Conservation (phyloP, 2,888 invertebrate genomes). For the Keiferia lycopersicella region DNA sequence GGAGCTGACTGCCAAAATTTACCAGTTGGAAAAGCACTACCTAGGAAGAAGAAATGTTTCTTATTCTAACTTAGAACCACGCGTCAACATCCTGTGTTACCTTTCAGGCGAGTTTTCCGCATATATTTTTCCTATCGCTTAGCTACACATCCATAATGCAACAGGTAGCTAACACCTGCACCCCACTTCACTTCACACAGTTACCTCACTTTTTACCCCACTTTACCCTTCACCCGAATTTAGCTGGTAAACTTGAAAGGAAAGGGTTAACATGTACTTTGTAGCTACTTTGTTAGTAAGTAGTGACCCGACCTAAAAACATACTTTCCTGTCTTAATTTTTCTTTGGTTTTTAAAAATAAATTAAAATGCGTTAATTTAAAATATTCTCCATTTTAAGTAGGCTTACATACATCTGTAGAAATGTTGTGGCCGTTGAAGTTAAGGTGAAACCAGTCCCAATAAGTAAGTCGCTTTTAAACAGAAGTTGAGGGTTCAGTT, state of each 20-base stretch:
- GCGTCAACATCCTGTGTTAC: background rate
- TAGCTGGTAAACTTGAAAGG: conserved; percentile 4
- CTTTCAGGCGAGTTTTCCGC: conserved; percentile 7
- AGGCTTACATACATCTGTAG: too few species aligned
- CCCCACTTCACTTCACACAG: conserved; percentile 14
- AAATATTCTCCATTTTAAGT: too few species aligned
- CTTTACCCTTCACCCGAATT: conserved; percentile 20
- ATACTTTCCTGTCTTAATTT: background rate
- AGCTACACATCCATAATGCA: conserved; percentile 22
- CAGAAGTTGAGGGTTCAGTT: too few species aligned
- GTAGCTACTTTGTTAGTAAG: background rate
- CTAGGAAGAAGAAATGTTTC: too few species aligned
- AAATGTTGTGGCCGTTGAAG: too few species aligned
- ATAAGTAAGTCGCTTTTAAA: too few species aligned
- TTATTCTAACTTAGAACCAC: too few species aligned
- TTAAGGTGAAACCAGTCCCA: too few species aligned
- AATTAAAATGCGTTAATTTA: too few species aligned
- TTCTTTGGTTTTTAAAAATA: too few species aligned
- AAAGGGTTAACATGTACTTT: background rate
- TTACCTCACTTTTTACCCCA: conserved; percentile 12
- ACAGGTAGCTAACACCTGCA: conserved; percentile 22
- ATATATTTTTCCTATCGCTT: conserved; percentile 23
- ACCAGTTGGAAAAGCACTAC: too few species aligned
- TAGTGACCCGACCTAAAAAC: background rate
- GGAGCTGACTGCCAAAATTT: too few species aligned